These are phyloP conservation scores for Zophobas morio DNA, from an alignment of 1,140 invertebrate genomes.

Conservation along the genomic window DNA sequence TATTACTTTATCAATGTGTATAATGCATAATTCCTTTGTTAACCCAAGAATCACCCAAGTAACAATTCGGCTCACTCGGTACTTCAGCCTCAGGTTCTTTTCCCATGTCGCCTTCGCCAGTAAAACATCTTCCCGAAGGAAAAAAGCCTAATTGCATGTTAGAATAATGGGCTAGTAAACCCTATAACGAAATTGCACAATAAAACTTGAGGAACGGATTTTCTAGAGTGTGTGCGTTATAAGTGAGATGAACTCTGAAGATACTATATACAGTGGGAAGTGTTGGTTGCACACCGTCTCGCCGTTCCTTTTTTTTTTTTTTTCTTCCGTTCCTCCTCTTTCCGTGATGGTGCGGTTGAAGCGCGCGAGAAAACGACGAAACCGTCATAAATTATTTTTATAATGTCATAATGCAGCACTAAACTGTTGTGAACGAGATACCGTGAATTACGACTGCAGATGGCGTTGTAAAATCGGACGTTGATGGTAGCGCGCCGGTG, in stretches of 20 bases:
- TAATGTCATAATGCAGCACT: conserved; percentile 30
- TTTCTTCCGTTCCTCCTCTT: conserved; percentile 18
- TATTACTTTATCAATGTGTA: too few species aligned
- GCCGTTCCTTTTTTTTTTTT: background rate
- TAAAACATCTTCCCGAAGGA: conserved; percentile 10
- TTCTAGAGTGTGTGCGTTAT: conserved; percentile 29
- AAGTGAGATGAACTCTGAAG: conserved; percentile 34
- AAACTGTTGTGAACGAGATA: conserved; percentile 26
- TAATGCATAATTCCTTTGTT: background rate
- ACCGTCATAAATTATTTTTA: conserved; percentile 34
- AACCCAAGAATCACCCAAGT: background rate
- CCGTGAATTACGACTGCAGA: conserved; percentile 5
- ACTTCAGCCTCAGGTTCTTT: background rate
- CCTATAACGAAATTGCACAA: conserved; percentile 42
- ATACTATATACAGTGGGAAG: conserved; percentile 37
- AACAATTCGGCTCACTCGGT: background rate
- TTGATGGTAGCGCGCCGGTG: background rate
- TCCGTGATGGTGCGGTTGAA: conserved; percentile 11
- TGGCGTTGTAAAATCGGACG: conserved; percentile 15
- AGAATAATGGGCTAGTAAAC: conserved; percentile 39
- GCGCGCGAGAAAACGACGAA: conserved; percentile 1
- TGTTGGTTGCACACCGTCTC: conserved; percentile 17
- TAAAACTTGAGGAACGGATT: conserved; percentile 29
- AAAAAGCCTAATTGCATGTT: conserved; percentile 35
- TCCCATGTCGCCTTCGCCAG: conserved; percentile 33